These are phyloP conservation scores for Sylvia atricapilla DNA, from an alignment of 2,113 vertebrate genomes.

Conservation along the genomic window DNA sequence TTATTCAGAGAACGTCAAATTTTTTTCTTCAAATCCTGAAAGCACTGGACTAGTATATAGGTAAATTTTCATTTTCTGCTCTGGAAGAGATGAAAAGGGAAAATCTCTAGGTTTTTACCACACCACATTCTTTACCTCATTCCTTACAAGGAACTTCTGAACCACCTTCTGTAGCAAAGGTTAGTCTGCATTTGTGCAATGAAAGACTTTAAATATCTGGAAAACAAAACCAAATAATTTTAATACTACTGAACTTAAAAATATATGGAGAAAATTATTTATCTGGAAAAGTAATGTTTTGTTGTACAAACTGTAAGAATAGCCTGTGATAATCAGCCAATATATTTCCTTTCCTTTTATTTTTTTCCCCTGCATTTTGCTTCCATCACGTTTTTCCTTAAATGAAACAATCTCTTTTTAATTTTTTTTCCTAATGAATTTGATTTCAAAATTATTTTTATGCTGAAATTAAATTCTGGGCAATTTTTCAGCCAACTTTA, in stretches of 20 bases:
- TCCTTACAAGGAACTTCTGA: not conserved
- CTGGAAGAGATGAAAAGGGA: not conserved
- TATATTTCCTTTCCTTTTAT: not conserved
- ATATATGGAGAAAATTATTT: not conserved
- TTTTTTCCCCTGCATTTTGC: fast-evolving
- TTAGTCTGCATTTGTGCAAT: not conserved
- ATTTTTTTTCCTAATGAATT: not conserved
- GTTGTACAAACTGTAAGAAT: not conserved
- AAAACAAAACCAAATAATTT: not conserved
- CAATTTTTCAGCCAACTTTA: not conserved
- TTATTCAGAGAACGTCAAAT: not conserved
- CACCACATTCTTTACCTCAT: not conserved
- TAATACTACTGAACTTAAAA: not conserved
- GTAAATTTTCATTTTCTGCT: not conserved
- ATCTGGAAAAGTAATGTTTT: not conserved
- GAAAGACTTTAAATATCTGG: not conserved
- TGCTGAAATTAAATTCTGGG: not conserved
- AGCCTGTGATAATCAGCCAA: not conserved
- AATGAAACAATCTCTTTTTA: fast-evolving
- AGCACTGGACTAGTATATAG: not conserved
- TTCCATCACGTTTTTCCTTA: not conserved
- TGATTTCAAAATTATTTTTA: not conserved
- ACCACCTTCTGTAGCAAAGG: not conserved
- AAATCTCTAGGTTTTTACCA: not conserved
- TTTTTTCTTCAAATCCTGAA: not conserved